These are phyloP conservation scores for Drosophila diplacantha DNA, from an alignment of 2,888 invertebrate genomes.

Conservation along the genomic window DNA sequence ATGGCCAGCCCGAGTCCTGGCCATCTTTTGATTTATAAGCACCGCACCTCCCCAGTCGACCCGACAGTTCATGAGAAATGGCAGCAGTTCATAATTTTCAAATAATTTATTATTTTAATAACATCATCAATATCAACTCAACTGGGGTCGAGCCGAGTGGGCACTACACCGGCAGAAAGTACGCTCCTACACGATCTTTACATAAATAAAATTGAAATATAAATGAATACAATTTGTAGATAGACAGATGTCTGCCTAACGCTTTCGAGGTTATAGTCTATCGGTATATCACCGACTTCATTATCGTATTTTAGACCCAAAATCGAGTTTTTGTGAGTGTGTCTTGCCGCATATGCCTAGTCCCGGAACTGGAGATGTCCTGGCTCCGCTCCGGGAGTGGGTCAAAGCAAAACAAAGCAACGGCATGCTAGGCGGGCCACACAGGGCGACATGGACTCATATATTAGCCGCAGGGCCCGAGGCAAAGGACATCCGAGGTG, in stretches of 20 bases:
- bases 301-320: not conserved
- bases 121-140: constrained; percentile 71
- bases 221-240: not conserved
- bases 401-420: constrained; percentile 56
- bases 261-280: too few species aligned
- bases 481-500: constrained; percentile 57
- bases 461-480: constrained; percentile 66
- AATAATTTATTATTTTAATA: constrained; percentile 73
- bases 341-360: constrained; percentile 30
- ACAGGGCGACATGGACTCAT: constrained; percentile 62
- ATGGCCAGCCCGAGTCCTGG: constrained; percentile 27
- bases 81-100: constrained; percentile 71
- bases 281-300: too few species aligned
- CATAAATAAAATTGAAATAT: not conserved
- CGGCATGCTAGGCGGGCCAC: constrained; percentile 53
- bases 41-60: constrained; percentile 24
- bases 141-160: constrained; percentile 26
- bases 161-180: constrained; percentile 9
- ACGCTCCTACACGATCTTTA: too few species aligned
- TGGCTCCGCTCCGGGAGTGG: constrained; percentile 29
- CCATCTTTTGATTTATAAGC: constrained; percentile 57
- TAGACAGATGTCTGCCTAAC: too few species aligned
- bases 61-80: constrained; percentile 64
- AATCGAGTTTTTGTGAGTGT: constrained; percentile 6
- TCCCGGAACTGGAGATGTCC: constrained; percentile 13